Base-by-base conservation (phyloP, 2,797 vertebrate genomes). In the Otolemur crassicaudatus region DNA sequence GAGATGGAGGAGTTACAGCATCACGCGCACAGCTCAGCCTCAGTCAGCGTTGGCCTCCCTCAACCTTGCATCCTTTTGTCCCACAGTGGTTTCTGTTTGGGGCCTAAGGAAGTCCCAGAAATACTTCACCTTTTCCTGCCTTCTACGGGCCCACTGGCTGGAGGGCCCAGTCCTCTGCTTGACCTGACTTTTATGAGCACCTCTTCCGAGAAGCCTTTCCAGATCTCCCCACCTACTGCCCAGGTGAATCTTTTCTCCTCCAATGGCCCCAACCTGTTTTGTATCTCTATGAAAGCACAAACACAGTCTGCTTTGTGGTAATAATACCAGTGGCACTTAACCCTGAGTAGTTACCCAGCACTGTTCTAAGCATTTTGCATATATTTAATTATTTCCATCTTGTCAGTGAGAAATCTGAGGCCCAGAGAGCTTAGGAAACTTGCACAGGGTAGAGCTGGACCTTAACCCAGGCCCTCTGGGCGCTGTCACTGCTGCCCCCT, bases 181-280 rank as follows among this genome's bases (percentile, higher is more conserved):
- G 17, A 34, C 17, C 91, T 22, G 17, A 34, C 5, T 49, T 67
- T 37, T 31, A 10, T 14, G 43, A 63, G 3, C 23, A 34, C 53
- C 83, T 94, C 93, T 89, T 79, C 89, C 37, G 31, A 34, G 93
- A 93, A 96, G 73, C 37, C 83, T 58, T 80, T 89, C 17, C 25
- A 60, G 89, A 53, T 93, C 23, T 87, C n/a, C 73, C n/a, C 12
- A 19, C 4, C 29, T 27, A 37, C 25, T 6, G 14, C 3, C 17
- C 34, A 7, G 25, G 16, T 2, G 49, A 60, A 6, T 61, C 29
- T 46, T 63, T 53, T 46, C 9, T 84, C 22, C 46, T 60, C 56
- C 14, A 1, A 0, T 58, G 56, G 22, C 29, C 19, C 53, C 29
- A 23, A 60, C 7, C 29, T 29, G 25, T 25, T 34, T 49, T 37